Percentiles rank a stretch among this genome's conserved stretches.
Evolutionary conservation across 2,113 vertebrate genomes (phyloP).

Genomic region (Pseudois nayaur): DNA sequence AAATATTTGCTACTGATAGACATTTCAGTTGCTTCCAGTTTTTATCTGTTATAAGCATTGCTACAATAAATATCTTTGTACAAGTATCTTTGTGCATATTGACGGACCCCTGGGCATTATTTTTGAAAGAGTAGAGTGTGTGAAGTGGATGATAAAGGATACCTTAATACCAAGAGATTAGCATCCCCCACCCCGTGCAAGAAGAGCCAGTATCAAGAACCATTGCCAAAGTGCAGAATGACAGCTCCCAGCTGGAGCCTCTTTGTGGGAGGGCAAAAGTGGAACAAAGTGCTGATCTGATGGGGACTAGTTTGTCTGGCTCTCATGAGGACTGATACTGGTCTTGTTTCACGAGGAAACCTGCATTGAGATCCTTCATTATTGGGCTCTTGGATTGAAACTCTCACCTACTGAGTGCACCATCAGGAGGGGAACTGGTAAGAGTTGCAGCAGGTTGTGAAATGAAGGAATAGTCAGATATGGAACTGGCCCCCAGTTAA

Average conservation of each 20-base stretch:
- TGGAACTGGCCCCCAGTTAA: rapidly evolving
- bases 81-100: not conserved
- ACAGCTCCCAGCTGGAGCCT: too few relatives aligned
- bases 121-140: not conserved
- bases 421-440: rapidly evolving
- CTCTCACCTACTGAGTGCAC: rapidly evolving
- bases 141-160: not conserved
- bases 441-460: not conserved
- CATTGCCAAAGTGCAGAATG: too few relatives aligned
- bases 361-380: too few relatives aligned
- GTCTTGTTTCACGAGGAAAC: rapidly evolving
- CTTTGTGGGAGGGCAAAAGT: rapidly evolving
- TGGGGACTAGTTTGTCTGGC: too few relatives aligned
- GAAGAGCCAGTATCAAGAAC: too few relatives aligned
- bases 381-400: not conserved
- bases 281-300: too few relatives aligned
- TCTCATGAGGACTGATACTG: too few relatives aligned
- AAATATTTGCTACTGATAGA: not conserved
- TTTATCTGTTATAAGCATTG: not conserved
- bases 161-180: not conserved
- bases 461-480: not conserved
- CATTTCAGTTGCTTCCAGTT: not conserved
- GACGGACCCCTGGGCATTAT: not conserved
- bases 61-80: not conserved
- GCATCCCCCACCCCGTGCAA: too few relatives aligned